These are phyloP conservation scores for Okapia johnstoni DNA, from an alignment of 2,113 vertebrate genomes.

Conservation along the genomic window DNA sequence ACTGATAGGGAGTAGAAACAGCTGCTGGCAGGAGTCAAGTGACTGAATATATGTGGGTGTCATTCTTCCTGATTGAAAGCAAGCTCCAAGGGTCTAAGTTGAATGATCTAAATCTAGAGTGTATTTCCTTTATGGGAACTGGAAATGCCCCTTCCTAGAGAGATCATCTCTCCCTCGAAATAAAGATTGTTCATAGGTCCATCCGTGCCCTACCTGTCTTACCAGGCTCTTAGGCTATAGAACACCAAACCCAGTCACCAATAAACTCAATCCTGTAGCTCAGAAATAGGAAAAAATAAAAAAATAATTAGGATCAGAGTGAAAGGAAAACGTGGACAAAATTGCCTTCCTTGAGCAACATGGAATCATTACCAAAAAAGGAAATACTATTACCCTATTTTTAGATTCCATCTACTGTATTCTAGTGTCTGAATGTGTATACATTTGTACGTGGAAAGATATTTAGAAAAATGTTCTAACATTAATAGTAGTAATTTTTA, in stretches of 20 bases:
- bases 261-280: not conserved
- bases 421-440: not conserved
- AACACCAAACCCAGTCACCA: not conserved
- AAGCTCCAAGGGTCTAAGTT: not conserved
- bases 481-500: not conserved
- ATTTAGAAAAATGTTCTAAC: not conserved
- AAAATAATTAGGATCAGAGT: not conserved
- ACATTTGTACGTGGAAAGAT: not conserved
- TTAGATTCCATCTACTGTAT: not conserved
- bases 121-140: not conserved
- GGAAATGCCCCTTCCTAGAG: not conserved
- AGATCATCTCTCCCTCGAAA: not conserved
- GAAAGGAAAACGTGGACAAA: not conserved
- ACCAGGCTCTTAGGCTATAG: not conserved
- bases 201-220: not conserved
- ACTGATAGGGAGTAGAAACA: not conserved
- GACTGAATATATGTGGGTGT: not conserved
- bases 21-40: not conserved
- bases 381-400: not conserved
- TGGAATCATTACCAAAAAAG: not conserved
- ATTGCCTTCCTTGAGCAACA: not conserved
- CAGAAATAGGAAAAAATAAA: not conserved
- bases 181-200: not conserved
- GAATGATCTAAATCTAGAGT: not conserved
- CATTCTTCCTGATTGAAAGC: not conserved